A percentile compares a stretch with the other conserved stretches of the same genome.
Evolutionary conservation across 2,888 invertebrate species (phyloP).

Genomic region (Argynnis bischoffii): DNA sequence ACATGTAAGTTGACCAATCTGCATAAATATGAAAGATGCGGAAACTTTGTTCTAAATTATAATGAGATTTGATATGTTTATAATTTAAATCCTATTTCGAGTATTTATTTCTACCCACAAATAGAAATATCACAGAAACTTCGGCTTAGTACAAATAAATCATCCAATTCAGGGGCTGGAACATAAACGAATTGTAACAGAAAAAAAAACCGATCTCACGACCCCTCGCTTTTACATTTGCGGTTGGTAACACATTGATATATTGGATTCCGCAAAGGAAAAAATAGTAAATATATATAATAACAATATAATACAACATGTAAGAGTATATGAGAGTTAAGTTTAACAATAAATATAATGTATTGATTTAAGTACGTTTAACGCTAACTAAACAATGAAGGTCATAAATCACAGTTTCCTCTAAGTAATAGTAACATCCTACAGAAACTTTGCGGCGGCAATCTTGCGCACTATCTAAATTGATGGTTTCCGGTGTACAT

Average conservation of each 20-base stretch:
- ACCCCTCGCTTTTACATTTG: constrained; percentile 41
- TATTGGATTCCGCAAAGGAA: constrained; percentile 12
- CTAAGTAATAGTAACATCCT: constrained; percentile 75
- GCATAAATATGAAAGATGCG: constrained; percentile 6
- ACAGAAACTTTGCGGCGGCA: constrained; percentile 73
- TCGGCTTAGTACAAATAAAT: constrained; percentile 46
- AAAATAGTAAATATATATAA: constrained; percentile 15
- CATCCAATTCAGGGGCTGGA: constrained; percentile 18
- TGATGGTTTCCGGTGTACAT: constrained; percentile 80
- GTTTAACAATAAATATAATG: neutral
- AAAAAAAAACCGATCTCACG: constrained; percentile 60
- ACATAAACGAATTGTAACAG: constrained; percentile 47
- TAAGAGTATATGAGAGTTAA: neutral
- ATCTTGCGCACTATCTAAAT: constrained; percentile 79
- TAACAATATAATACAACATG: neutral
- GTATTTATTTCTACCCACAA: neutral
- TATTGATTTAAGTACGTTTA: constrained; percentile 28
- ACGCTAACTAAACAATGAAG: constrained; percentile 79
- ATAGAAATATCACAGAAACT: neutral
- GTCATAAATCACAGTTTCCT: constrained; percentile 79
- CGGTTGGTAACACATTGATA: constrained; percentile 23
- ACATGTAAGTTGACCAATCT: constrained; percentile 36
- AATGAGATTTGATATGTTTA: neutral
- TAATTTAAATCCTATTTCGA: neutral
- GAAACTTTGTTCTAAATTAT: neutral